Percentiles rank a stretch among this genome's conserved stretches.
These are phyloP conservation scores for Jaculus jaculus DNA, from an alignment of 2,113 vertebrate species.

Conservation along the genomic window DNA sequence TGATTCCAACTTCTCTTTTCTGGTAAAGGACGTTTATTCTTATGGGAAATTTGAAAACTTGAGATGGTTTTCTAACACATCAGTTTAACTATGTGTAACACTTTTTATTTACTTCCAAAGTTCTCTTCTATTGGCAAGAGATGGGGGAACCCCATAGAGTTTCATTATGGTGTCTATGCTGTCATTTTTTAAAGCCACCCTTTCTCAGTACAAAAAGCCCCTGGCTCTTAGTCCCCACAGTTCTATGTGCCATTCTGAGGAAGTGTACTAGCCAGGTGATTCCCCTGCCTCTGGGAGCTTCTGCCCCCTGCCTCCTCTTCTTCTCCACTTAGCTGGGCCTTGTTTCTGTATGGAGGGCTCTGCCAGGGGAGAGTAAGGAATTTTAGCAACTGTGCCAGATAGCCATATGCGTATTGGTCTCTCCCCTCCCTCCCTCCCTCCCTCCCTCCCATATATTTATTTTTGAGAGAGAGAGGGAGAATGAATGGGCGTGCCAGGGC, in stretches of 20 bases:
- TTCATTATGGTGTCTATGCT: no score
- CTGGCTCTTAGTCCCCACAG: neutral
- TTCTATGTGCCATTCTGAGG: neutral
- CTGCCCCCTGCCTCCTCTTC: neutral
- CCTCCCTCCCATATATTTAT: no score
- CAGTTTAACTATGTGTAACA: neutral
- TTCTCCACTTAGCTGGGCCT: neutral
- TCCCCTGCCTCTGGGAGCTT: neutral
- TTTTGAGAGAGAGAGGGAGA: no score
- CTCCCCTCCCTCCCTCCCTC: no score
- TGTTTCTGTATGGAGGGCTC: neutral
- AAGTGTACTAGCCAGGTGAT: neutral
- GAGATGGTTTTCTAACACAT: neutral
- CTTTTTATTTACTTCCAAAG: no score
- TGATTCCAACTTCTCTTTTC: neutral
- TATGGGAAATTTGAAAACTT: neutral
- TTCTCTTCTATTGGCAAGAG: neutral
- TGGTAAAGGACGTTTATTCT: neutral
- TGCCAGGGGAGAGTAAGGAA: fast-evolving
- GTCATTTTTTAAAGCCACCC: neutral
- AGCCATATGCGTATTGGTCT: fast-evolving
- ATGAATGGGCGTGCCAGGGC: no score
- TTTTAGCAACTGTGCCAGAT: neutral
- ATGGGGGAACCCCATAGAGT: fast-evolving
- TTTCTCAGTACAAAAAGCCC: neutral